A percentile compares a stretch with the other conserved stretches of the same genome.
Evolutionary conservation across 2,113 vertebrate genomes (phyloP).

Genomic region (Platysternon megacephalum): DNA sequence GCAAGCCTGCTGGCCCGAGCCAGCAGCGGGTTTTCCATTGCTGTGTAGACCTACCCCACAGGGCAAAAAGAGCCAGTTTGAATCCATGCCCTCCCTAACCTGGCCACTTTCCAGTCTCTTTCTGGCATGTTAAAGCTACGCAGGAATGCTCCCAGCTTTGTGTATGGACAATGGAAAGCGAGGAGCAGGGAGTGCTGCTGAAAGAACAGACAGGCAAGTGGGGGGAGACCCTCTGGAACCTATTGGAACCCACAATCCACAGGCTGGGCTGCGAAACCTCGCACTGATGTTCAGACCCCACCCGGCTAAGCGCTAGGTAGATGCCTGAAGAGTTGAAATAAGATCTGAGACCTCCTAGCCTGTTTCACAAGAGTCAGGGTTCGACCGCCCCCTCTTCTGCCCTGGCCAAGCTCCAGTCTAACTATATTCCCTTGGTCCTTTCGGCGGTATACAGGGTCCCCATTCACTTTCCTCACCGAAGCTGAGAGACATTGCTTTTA

Average conservation of each 20-base stretch:
- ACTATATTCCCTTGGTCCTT: neutral
- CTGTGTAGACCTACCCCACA: neutral
- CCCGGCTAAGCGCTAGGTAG: neutral
- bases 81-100: neutral
- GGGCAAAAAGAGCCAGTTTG: neutral
- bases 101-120: neutral
- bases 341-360: neutral
- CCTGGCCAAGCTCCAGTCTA: neutral
- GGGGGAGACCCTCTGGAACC: neutral
- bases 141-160: neutral
- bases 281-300: neutral
- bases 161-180: neutral
- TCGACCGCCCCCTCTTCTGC: neutral
- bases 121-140: neutral
- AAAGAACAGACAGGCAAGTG: neutral
- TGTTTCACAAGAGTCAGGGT: neutral
- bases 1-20: neutral
- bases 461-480: rapidly evolving
- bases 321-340: neutral
- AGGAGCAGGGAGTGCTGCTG: rapidly evolving
- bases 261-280: neutral
- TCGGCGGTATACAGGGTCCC: neutral
- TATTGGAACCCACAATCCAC: rapidly evolving
- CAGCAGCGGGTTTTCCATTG: neutral
- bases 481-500: rapidly evolving